These are phyloP conservation scores for Acleris cristana DNA, from an alignment of 2,888 invertebrate genomes.

Conservation along the genomic window DNA sequence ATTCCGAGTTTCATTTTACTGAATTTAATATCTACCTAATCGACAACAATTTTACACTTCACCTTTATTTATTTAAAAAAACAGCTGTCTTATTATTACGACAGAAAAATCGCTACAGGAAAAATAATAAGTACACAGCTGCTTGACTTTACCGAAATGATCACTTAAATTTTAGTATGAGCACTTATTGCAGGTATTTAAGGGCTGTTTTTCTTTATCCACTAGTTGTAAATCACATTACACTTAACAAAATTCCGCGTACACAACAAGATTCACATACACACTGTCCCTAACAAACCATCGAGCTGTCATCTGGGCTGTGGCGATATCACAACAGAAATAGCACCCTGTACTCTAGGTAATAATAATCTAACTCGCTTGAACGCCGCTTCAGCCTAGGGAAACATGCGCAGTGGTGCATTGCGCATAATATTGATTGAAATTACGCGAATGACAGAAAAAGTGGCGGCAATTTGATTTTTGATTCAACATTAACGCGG, in stretches of 20 bases:
- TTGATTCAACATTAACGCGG: constrained; percentile 1
- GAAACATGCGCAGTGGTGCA: constrained; percentile 79
- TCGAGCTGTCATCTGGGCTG: constrained; percentile 70
- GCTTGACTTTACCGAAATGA: constrained; percentile 1
- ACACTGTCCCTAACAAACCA: constrained; percentile 66
- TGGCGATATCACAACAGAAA: constrained; percentile 36
- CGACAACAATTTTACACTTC: constrained; percentile 4
- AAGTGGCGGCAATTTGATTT: constrained; percentile 74
- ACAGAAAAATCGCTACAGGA: constrained; percentile 1
- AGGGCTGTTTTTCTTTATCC: constrained; percentile 13
- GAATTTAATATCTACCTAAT: constrained; percentile 9
- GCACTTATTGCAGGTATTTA: constrained; percentile 5
- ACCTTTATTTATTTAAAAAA: constrained; percentile 14
- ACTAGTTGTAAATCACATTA: constrained; percentile 12
- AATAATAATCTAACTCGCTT: constrained; percentile 46
- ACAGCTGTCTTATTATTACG: neutral
- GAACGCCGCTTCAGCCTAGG: constrained; percentile 45
- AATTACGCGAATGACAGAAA: constrained; percentile 69
- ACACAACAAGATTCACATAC: constrained; percentile 61
- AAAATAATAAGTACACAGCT: constrained; percentile 3
- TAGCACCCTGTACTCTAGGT: constrained; percentile 29
- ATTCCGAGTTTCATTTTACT: neutral
- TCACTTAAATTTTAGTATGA: constrained; percentile 10
- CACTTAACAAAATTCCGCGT: constrained; percentile 44
- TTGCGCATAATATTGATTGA: constrained; percentile 81